A percentile compares a stretch with the other conserved stretches of the same genome.
Evolutionary conservation across 2,113 vertebrate species (phyloP).

Genomic region (Pogona vitticeps): DNA sequence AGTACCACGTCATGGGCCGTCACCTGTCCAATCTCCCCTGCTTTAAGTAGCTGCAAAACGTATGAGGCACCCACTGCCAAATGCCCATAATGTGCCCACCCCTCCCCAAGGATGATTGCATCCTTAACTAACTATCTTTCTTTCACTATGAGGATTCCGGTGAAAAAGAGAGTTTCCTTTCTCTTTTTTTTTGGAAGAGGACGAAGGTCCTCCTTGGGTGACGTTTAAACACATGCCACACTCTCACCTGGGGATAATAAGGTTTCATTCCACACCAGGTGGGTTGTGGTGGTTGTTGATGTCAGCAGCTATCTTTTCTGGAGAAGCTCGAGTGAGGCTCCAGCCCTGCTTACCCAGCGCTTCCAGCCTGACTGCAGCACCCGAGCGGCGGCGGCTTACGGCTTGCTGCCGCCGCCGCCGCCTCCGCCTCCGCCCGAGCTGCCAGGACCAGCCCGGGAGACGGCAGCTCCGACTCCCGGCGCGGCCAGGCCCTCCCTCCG

Average conservation of each 20-base stretch:
- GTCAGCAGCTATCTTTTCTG: too few species aligned
- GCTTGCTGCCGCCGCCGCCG: too few species aligned
- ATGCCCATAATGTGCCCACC: background rate
- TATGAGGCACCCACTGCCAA: background rate
- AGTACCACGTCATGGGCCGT: too few species aligned
- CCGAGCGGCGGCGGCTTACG: too few species aligned
- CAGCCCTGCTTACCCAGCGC: background rate
- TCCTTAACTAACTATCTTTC: background rate
- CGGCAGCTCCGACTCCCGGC: too few species aligned
- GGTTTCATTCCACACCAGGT: background rate
- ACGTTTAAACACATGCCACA: background rate
- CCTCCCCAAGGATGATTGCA: background rate
- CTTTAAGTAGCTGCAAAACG: background rate
- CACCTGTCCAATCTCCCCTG: background rate
- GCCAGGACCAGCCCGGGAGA: too few species aligned
- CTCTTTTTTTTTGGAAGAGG: background rate
- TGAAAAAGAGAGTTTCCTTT: background rate
- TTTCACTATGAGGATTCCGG: background rate
- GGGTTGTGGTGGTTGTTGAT: too few species aligned
- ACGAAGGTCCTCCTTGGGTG: background rate
- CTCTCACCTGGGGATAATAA: background rate
- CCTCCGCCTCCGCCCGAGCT: too few species aligned
- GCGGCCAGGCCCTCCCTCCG: conserved; percentile 53
- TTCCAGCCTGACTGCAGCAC: background rate
- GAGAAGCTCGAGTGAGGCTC: background rate